phyloP scores from a whole-genome alignment of 2,797 vertebrate genomes.

The Pyrocephalus nanus region DNA sequence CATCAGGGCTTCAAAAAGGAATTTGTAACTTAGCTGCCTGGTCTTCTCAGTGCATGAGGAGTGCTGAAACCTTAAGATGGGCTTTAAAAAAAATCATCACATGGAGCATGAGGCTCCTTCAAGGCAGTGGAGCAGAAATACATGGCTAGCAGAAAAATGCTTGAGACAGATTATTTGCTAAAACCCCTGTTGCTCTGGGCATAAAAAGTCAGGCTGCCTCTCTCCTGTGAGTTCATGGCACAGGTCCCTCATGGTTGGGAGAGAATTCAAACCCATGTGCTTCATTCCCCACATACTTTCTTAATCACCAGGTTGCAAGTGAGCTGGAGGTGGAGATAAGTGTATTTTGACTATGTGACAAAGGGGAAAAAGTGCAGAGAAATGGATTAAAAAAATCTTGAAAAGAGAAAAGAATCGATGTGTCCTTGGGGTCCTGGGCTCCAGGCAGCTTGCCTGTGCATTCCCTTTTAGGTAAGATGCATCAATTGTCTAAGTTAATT shows the following conservation, averaged over 20 bases:
- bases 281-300: not conserved
- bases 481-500: not conserved
- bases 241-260: not conserved
- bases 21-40: not conserved
- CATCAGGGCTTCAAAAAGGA: not conserved
- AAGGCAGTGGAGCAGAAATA: not conserved
- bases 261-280: not conserved
- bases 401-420: not conserved
- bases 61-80: not conserved
- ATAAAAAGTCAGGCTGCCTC: not conserved
- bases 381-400: not conserved
- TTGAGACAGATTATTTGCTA: not conserved
- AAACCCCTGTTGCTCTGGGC: not conserved
- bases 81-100: not conserved
- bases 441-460: not conserved
- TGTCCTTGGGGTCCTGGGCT: not conserved
- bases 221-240: not conserved
- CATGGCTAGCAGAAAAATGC: not conserved
- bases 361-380: not conserved
- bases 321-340: not conserved
- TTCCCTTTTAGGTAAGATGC: not conserved
- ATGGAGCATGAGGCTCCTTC: not conserved
- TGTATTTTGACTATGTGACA: not conserved
- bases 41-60: not conserved
- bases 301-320: not conserved